A percentile compares a stretch with the other conserved stretches of the same genome.
These are phyloP conservation scores for Tiphia femorata DNA, from an alignment of 2,888 invertebrate species.

Conservation along the genomic window DNA sequence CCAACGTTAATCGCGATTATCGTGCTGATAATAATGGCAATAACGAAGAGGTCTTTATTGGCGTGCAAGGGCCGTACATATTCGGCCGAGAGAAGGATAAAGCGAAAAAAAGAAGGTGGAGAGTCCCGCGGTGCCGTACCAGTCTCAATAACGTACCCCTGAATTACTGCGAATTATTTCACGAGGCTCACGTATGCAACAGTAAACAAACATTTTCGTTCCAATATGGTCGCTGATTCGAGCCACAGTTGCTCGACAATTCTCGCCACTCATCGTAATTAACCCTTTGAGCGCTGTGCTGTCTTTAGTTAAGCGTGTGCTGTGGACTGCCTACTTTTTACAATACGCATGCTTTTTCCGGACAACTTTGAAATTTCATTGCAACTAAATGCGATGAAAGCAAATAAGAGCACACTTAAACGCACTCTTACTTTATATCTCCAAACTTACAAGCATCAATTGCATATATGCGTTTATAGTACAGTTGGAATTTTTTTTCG, in stretches of 20 bases:
- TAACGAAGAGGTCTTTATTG: constrained; percentile 42
- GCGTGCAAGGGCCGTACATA: constrained; percentile 3
- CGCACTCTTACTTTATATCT: too few species aligned
- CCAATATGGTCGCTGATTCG: not conserved
- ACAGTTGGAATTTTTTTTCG: too few species aligned
- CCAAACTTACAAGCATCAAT: too few species aligned
- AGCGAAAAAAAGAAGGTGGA: constrained; percentile 1
- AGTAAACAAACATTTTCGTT: constrained; percentile 26
- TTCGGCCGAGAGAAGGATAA: not conserved
- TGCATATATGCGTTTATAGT: too few species aligned
- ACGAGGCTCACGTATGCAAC: constrained; percentile 12
- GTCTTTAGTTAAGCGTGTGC: constrained; percentile 38
- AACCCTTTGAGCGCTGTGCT: constrained; percentile 19
- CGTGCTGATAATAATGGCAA: constrained; percentile 26
- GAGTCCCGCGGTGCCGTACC: constrained; percentile 20
- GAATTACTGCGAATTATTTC: constrained; percentile 48
- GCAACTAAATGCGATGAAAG: too few species aligned
- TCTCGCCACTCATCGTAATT: constrained; percentile 18
- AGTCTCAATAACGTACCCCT: constrained; percentile 41
- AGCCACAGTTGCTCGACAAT: not conserved
- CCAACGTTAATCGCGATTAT: constrained; percentile 37
- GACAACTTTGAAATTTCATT: not conserved
- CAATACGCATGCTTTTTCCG: too few species aligned
- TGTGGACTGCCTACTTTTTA: too few species aligned
- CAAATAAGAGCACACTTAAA: too few species aligned